A percentile compares a stretch with the other conserved stretches of the same genome.
phyloP scores from a whole-genome alignment of 35 echinoderm and acorn worm species.

The Diadema setosum region DNA sequence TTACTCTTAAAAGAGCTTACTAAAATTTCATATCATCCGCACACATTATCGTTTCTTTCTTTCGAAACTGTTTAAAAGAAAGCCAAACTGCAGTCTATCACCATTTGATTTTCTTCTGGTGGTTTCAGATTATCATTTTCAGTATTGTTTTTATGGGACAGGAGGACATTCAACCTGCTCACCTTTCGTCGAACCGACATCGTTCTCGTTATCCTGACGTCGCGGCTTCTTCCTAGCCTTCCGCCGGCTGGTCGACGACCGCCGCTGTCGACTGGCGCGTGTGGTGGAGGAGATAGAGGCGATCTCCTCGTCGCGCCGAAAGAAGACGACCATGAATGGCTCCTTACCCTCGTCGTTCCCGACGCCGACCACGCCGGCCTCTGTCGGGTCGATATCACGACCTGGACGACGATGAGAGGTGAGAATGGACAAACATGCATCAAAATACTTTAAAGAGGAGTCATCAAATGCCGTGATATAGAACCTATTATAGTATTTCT shows the following conservation, averaged over 20 bases:
- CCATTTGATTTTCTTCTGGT: too few species aligned
- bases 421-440: too few species aligned
- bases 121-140: too few species aligned
- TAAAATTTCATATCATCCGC: too few species aligned
- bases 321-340: conserved; percentile 99
- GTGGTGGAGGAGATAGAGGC: not conserved
- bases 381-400: conserved; percentile 18
- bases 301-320: conserved; percentile 56
- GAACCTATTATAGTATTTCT: too few species aligned
- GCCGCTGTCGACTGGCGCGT: not conserved
- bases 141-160: not conserved
- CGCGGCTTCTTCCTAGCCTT: conserved; percentile 5
- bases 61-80: too few species aligned
- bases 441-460: too few species aligned
- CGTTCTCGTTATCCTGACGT: conserved; percentile 4
- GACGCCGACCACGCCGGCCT: conserved; percentile 47
- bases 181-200: conserved; percentile 9
- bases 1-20: too few species aligned
- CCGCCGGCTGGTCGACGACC: not conserved
- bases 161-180: not conserved
- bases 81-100: too few species aligned
- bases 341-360: conserved; percentile 56
- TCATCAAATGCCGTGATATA: too few species aligned
- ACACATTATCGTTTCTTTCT: too few species aligned
- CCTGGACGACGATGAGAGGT: not conserved